phyloP scores from a whole-genome alignment of 2,113 vertebrate genomes.

The Cryptotis parvus region DNA sequence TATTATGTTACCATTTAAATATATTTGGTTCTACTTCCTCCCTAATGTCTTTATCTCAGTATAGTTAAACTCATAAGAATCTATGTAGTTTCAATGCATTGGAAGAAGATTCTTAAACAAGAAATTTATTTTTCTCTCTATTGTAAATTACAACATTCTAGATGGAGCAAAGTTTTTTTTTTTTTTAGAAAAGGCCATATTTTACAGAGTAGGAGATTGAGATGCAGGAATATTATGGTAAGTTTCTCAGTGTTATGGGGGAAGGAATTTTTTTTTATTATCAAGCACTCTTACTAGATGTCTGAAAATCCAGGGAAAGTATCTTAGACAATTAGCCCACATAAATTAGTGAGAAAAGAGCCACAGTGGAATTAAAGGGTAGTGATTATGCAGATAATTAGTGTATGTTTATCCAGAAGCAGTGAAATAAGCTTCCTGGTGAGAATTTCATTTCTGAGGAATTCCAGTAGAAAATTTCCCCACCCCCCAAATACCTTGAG shows the following conservation, averaged over 20 bases:
- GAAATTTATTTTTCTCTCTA: background rate
- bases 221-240: fast-evolving
- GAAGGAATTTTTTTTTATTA: background rate
- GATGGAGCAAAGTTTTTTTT: background rate
- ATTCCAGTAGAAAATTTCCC: background rate
- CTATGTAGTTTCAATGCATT: background rate
- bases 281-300: background rate
- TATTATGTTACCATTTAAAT: background rate
- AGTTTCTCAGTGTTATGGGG: background rate
- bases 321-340: background rate
- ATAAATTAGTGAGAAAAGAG: background rate
- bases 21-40: background rate
- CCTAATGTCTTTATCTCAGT: background rate
- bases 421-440: background rate
- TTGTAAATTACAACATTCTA: background rate
- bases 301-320: background rate
- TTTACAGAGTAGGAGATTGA: background rate
- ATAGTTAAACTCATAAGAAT: background rate
- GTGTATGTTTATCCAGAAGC: background rate
- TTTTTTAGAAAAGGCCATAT: background rate
- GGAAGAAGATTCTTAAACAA: background rate
- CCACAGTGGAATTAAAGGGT: background rate
- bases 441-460: background rate
- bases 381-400: background rate
- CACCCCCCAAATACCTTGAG: background rate